phyloP scores from a whole-genome alignment of 2,113 vertebrate genomes.

The Eptatretus burgeri region DNA sequence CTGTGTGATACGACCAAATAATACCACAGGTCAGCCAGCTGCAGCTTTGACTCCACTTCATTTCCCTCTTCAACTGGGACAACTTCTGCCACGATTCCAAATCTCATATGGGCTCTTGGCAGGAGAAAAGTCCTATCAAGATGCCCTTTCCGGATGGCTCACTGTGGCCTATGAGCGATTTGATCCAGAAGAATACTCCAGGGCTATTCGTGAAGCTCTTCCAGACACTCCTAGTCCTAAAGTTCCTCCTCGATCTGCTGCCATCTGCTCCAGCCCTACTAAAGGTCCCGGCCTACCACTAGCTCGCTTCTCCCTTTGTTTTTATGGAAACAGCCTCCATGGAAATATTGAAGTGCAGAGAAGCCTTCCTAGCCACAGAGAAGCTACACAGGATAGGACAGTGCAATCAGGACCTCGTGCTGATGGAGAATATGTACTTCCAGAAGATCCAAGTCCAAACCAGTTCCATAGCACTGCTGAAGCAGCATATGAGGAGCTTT shows the following conservation, averaged over 20 bases:
- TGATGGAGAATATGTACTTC: neutral
- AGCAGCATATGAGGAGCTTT: constrained; percentile 84
- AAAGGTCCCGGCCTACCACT: too few relatives aligned
- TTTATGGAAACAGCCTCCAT: too few relatives aligned
- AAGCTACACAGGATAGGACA: too few relatives aligned
- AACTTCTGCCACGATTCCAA: constrained; percentile 63
- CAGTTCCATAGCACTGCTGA: constrained; percentile 16
- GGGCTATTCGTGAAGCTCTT: constrained; percentile 51
- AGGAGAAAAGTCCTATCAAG: constrained; percentile 36
- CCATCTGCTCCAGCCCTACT: too few relatives aligned
- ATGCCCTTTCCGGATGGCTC: constrained; percentile 43
- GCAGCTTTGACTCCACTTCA: constrained; percentile 29
- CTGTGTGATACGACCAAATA: constrained; percentile 46
- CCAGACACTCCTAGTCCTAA: neutral
- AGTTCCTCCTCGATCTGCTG: too few relatives aligned
- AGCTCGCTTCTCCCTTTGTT: too few relatives aligned
- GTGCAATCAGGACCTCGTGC: too few relatives aligned
- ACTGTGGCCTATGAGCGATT: constrained; percentile 42
- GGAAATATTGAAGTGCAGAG: too few relatives aligned
- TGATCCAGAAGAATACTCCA: constrained; percentile 67
- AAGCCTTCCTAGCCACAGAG: too few relatives aligned
- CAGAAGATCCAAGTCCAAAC: neutral
- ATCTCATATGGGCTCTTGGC: constrained; percentile 44
- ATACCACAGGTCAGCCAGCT: constrained; percentile 19
- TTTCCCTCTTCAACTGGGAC: constrained; percentile 37